Base-by-base conservation (phyloP, 2,888 invertebrate genomes). In the Zele albiditarsus region DNA sequence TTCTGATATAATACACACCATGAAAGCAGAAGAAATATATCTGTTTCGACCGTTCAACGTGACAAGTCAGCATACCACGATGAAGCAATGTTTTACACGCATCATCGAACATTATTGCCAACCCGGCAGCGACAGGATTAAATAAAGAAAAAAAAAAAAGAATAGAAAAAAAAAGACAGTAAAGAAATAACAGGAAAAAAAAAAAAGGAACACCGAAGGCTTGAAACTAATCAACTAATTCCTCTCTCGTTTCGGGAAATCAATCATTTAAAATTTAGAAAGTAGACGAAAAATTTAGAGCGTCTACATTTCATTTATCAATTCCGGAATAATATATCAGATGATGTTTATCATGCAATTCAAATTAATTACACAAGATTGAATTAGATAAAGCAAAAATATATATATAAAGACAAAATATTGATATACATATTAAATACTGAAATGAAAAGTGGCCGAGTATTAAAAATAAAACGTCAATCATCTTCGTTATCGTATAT, bases 101-200 rank as follows among this genome's bases (percentile, higher is more conserved):
- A 85, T 86, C 80, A 87, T 83, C 85, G 87, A 86, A 81, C 86
- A 86, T 84, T 86, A 86, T 87, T 86, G 85, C 87, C 83, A 87
- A 86, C 82, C 78, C 78, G 77, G 49, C 53, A 65, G 67, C 53
- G 53, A 60, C 14, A 71, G 65, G 58, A 74, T 63, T 60, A 28
- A 53, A 66, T 71, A 71, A 65, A 71, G 12, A 49, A 53, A 71
- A 53, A 62, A 14, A 74, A 66, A 76, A 70, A 71, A 71, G 70
- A 53, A 62, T 23, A 49, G 23, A 63, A 68, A 65, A 71, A 63
- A 49, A 63, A 42, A 63, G 46, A 46, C 0, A 46, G 1, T 38
- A 33, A 53, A 66, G 71, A 69, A 65, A 68, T 12, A 49, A 57
- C 66, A 38, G 53, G 16, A 73, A 60, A 76, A 71, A 72, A 72